These are phyloP conservation scores for Sylvilagus floridanus DNA, from an alignment of 2,797 vertebrate genomes.

Conservation along the genomic window DNA sequence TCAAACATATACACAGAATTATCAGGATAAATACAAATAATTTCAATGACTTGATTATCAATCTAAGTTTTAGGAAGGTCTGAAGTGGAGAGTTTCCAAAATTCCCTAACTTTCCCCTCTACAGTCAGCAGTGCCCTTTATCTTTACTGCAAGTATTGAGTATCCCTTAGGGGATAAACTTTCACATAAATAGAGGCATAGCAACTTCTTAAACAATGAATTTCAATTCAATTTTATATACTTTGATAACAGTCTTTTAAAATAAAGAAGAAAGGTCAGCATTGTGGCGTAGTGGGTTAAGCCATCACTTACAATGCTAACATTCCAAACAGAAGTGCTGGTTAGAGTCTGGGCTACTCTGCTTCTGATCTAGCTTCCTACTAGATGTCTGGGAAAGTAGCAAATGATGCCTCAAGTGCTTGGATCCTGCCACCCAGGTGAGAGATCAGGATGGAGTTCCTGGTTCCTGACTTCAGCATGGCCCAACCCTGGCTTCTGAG, in stretches of 20 bases:
- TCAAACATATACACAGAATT: conserved; percentile 31
- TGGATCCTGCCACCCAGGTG: no score
- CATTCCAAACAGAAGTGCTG: no score
- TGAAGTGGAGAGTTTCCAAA: conserved; percentile 43
- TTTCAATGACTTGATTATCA: background rate
- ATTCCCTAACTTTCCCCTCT: background rate
- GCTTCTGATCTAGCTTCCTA: no score
- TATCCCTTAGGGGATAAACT: conserved; percentile 31
- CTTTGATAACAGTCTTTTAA: conserved; percentile 34
- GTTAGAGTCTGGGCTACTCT: no score
- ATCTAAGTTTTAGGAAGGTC: conserved; percentile 42
- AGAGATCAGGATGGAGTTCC: no score
- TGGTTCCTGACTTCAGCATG: no score
- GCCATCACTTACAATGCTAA: no score
- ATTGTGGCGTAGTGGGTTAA: no score
- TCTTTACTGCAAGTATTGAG: conserved; percentile 29
- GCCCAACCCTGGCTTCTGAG: no score
- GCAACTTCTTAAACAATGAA: conserved; percentile 25
- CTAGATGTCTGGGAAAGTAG: no score
- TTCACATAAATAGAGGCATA: conserved; percentile 27
- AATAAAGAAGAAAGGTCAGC: conserved; percentile 29
- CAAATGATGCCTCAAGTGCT: no score
- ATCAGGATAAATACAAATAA: conserved; percentile 40
- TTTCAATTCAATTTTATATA: conserved; percentile 35
- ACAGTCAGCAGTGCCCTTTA: background rate